Evolutionary conservation across 2,113 vertebrate species (phyloP).

Genomic region (Pantherophis guttatus): DNA sequence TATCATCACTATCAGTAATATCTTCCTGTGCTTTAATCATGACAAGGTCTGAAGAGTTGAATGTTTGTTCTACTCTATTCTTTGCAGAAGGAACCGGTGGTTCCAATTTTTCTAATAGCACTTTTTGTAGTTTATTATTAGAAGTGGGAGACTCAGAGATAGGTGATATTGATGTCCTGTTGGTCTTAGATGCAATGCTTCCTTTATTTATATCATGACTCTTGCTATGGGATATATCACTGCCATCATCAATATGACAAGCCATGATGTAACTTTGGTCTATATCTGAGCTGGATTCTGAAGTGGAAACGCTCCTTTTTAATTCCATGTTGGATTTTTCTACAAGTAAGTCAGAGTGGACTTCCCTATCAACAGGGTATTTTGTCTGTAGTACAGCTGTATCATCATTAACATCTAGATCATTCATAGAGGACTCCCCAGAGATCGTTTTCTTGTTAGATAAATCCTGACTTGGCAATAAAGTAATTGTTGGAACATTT

Average conservation of each 20-base stretch:
- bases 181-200: constrained; percentile 24
- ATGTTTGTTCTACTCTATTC: constrained; percentile 28
- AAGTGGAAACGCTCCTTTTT: background rate
- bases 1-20: background rate
- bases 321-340: constrained; percentile 12
- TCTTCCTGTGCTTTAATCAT: constrained; percentile 2
- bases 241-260: background rate
- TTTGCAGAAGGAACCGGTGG: constrained; percentile 24
- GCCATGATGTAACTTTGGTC: background rate
- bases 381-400: constrained; percentile 14
- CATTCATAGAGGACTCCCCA: constrained; percentile 19
- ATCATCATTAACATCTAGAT: constrained; percentile 38
- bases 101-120: constrained; percentile 44
- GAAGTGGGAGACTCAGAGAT: constrained; percentile 27
- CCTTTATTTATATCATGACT: constrained; percentile 20
- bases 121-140: constrained; percentile 34
- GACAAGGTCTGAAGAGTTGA: constrained; percentile 24
- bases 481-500: constrained; percentile 4
- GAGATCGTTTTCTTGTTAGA: constrained; percentile 39
- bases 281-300: constrained; percentile 22
- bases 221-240: background rate
- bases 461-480: constrained; percentile 40
- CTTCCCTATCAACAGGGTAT: background rate
- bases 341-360: background rate
- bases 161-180: constrained; percentile 42